Percentiles rank a stretch among this genome's conserved stretches.
phyloP scores from a whole-genome alignment of 1,140 invertebrate genomes.

The Cephus cinctus region DNA sequence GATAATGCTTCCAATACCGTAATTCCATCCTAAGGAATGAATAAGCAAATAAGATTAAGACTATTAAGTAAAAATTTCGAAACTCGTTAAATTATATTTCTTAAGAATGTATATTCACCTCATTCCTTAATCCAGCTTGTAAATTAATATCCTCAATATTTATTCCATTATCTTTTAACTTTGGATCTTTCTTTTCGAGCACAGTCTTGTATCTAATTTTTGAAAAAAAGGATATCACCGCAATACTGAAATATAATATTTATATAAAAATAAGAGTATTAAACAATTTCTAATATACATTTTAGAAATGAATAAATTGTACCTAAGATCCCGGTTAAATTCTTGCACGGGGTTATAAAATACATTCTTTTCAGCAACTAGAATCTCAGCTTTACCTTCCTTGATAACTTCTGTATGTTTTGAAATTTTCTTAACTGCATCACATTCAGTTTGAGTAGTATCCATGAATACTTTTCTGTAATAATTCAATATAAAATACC shows the following conservation, averaged over 20 bases:
- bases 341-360: constrained; percentile 99
- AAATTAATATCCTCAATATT: constrained; percentile 1
- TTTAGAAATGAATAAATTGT: constrained; percentile 23
- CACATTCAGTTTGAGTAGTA: too few species aligned
- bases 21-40: constrained; percentile 58
- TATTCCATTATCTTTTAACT: constrained; percentile 16
- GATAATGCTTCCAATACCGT: constrained; percentile 90
- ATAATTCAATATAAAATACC: too few species aligned
- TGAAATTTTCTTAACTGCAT: constrained; percentile 6
- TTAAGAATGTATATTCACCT: too few species aligned
- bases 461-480: too few species aligned
- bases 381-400: constrained; percentile 77
- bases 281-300: constrained; percentile 5
- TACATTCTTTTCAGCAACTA: constrained; percentile 68
- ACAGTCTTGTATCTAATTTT: constrained; percentile 25
- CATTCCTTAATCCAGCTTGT: constrained; percentile 7
- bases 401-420: constrained; percentile 37
- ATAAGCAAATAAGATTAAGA: constrained; percentile 14
- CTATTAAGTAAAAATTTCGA: constrained; percentile 9
- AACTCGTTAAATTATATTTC: constrained; percentile 19
- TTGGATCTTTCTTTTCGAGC: constrained; percentile 27
- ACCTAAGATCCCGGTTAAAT: constrained; percentile 95
- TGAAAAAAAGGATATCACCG: constrained; percentile 50
- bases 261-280: constrained; percentile 18
- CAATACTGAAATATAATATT: constrained; percentile 52